Evolutionary conservation across 1,140 invertebrate species (phyloP).

Genomic region (Carcinoscorpius rotundicauda): DNA sequence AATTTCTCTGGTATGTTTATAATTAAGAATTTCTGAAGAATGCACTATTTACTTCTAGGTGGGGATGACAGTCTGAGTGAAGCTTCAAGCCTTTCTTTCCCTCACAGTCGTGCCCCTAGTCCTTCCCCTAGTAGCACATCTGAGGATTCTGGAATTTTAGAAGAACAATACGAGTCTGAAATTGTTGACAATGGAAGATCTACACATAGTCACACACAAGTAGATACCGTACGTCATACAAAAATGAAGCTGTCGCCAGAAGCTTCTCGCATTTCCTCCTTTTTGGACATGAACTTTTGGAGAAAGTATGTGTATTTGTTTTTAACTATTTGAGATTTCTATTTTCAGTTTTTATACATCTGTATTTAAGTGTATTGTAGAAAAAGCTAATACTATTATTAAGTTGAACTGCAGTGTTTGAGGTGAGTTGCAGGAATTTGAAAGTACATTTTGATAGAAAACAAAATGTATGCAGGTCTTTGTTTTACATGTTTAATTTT

Average conservation of each 20-base stretch:
- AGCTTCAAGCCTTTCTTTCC: constrained; percentile 15
- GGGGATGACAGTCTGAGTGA: constrained; percentile 24
- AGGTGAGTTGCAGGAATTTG: no score
- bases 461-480: no score
- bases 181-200: no score
- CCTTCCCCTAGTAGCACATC: constrained; percentile 25
- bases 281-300: constrained; percentile 54
- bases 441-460: no score
- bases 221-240: no score
- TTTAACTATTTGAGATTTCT: neutral
- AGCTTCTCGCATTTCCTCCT: constrained; percentile 38
- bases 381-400: no score
- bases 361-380: constrained; percentile 7
- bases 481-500: no score
- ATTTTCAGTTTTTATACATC: neutral
- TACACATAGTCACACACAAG: no score
- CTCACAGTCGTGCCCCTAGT: constrained; percentile 18
- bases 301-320: constrained; percentile 45
- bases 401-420: no score
- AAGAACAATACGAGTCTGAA: constrained; percentile 6
- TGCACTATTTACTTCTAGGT: constrained; percentile 2
- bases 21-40: no score
- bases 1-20: no score
- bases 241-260: no score
- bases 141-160: constrained; percentile 19